phyloP scores from a whole-genome alignment of 1,140 invertebrate genomes.

The Eriosoma lanigerum region DNA sequence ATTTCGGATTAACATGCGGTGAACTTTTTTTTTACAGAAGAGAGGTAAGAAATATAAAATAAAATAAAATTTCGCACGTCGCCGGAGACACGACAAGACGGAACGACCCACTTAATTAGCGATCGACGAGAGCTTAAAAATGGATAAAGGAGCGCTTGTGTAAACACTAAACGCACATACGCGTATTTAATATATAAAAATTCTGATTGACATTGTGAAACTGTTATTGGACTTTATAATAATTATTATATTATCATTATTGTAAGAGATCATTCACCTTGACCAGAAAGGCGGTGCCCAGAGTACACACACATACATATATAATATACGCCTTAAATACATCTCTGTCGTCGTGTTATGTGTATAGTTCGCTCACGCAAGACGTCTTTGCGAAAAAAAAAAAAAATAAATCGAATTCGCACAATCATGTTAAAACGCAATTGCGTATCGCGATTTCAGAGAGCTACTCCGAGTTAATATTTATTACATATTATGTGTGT shows the following conservation, averaged over 20 bases:
- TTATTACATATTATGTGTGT: neutral
- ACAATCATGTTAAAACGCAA: constrained; percentile 28
- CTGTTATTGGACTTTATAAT: neutral
- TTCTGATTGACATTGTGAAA: constrained; percentile 41
- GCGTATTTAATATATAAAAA: neutral
- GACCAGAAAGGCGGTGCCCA: constrained; percentile 34
- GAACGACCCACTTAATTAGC: constrained; percentile 24
- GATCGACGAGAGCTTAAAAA: neutral
- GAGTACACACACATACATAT: neutral
- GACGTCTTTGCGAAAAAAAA: neutral
- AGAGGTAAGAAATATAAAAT: neutral
- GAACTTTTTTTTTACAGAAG: neutral
- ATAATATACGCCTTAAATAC: no score
- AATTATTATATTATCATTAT: neutral
- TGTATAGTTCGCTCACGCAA: constrained; percentile 1
- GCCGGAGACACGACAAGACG: constrained; percentile 20
- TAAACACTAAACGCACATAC: no score
- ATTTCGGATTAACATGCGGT: neutral
- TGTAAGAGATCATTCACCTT: constrained; percentile 46
- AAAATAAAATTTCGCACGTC: constrained; percentile 1
- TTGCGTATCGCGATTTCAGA: no score
- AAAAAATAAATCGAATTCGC: constrained; percentile 4
- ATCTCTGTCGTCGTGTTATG: neutral
- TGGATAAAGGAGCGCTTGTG: neutral
- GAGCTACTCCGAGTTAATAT: neutral